Base-by-base conservation (phyloP, 1,140 invertebrate species). In the Arion vulgaris region DNA sequence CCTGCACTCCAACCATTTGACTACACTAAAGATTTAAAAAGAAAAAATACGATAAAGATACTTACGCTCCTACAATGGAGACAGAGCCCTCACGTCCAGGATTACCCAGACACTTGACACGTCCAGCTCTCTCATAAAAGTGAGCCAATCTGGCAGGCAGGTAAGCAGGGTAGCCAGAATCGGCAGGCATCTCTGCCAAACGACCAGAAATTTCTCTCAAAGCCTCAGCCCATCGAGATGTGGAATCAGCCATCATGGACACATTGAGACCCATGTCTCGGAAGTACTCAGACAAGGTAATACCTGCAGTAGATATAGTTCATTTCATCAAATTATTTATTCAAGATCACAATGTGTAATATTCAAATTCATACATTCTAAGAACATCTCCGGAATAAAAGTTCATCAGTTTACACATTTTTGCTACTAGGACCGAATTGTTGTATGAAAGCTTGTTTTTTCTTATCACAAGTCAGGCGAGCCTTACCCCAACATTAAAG, bases 221-320 rank as follows among this genome's bases (percentile, higher is more conserved):
- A 89, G 98, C 98, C 93, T 99, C 99, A 77, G 99, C 99, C 99
- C 99, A 99, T 94, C 99, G 97, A 34, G 98, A 99, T 23, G 99
- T 99, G n/a, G 98, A 99, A 93, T 99, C 99, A 88, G 99, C 99
- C 99, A 99, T 99, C 99, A 99, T 99, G 80, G 98, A 98, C 39
- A 99, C 98, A 92, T 99, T 98, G 94, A 99, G 99, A 93, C 99
- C 99, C 98, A 99, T 99, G 92, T 99, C 98, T 89, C 95, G 93
- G 93, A 99, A 99, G 93, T 99, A 99, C 93, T 99, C 98, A 38
- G 98, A 98, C 1, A 99, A 93, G 0, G 98, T 99, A 92, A 99
- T 99, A 91, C 97, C 97, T 95, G 87, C n/a, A 85, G 41, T 49
- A 77, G 17, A 82, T n/a, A n/a, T 76, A 39, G 53, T 57, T 51